Evolutionary conservation across 2,888 invertebrate species (phyloP).

Genomic region (Notocelia uddmanniana): DNA sequence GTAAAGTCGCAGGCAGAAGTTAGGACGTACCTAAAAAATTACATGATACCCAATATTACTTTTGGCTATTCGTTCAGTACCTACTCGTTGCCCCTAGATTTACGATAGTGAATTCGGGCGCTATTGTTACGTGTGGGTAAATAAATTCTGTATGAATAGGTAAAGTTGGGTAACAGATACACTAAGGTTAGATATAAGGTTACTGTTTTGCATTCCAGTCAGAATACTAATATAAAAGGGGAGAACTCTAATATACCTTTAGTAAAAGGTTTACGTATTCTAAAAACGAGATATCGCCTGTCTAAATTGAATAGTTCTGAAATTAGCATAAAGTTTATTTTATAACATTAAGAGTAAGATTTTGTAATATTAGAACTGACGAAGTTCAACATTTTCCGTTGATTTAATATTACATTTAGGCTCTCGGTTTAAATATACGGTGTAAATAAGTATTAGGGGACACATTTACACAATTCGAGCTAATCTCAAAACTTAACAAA

Average conservation of each 20-base stretch:
- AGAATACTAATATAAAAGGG: slow-evolving; percentile 11
- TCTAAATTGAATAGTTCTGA: too few relatives aligned
- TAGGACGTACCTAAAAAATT: too few relatives aligned
- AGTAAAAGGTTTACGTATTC: background rate
- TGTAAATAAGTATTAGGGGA: too few relatives aligned
- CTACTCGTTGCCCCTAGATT: slow-evolving; percentile 18
- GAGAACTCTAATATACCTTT: background rate
- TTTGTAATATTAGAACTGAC: too few relatives aligned
- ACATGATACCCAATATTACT: slow-evolving; percentile 5
- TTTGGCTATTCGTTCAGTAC: background rate
- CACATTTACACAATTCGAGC: too few relatives aligned
- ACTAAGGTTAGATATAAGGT: slow-evolving; percentile 18
- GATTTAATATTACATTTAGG: too few relatives aligned
- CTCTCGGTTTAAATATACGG: too few relatives aligned
- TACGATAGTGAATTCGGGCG: slow-evolving; percentile 30
- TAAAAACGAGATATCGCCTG: background rate
- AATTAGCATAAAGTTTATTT: too few relatives aligned
- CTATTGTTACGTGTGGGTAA: slow-evolving; percentile 36
- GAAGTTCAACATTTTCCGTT: too few relatives aligned
- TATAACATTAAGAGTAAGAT: too few relatives aligned
- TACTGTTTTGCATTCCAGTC: slow-evolving; percentile 24
- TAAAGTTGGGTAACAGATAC: slow-evolving; percentile 26
- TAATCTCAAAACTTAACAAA: too few relatives aligned
- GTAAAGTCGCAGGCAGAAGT: background rate
- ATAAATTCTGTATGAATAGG: slow-evolving; percentile 42